Evolutionary conservation across 2,113 vertebrate species (phyloP), one percentile per base, ranked within the genome.

Genomic region (Semicossyphus pulcher): DNA sequence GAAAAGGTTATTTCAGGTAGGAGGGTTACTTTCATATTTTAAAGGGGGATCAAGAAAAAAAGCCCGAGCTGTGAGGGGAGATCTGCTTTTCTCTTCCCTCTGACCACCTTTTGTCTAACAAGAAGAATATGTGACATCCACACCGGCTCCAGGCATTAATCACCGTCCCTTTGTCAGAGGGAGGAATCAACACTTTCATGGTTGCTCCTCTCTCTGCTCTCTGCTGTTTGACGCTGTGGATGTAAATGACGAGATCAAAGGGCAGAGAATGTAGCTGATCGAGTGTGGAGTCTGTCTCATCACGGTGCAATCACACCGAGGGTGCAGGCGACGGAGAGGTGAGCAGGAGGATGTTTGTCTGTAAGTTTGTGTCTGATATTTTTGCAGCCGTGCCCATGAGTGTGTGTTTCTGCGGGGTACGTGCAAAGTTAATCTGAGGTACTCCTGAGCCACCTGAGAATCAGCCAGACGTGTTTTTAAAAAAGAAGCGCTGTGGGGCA

Each of bases 201-300:
- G 36, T 34, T n/a, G 51, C 52, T 65, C 56, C 52, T 59, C 60
- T 59, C 80, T 75, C 14, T 31, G 5, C 16, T 51, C 80, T 83
- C 78, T 80, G 72, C 66, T 74, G 51, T 52, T 76, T 4, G 8
- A 58, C 57, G 9, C 45, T 18, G 54, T 44, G 53, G 44, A 76
- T 72, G 56, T 58, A 47, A 79, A 83, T 18, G 62, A 81, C 28
- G 36, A 88, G 87, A 90, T 91, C 84, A 91, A 92, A 90, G 83
- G 83, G 23, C 64, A 54, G 48, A 62, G n/a, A 84, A 83, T 73
- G 79, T 51, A 66, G 85, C 68, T 68, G 89, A 89, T 90, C 74
- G 70, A 88, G 71, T 76, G 69, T 39, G 18, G 62, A 79, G 75
- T 68, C 56, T 60, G 51, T 72, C 58, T 79, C 68, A 77, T 80